Evolutionary conservation across 2,888 invertebrate species (phyloP).

Genomic region (Carterocephalus palaemon): DNA sequence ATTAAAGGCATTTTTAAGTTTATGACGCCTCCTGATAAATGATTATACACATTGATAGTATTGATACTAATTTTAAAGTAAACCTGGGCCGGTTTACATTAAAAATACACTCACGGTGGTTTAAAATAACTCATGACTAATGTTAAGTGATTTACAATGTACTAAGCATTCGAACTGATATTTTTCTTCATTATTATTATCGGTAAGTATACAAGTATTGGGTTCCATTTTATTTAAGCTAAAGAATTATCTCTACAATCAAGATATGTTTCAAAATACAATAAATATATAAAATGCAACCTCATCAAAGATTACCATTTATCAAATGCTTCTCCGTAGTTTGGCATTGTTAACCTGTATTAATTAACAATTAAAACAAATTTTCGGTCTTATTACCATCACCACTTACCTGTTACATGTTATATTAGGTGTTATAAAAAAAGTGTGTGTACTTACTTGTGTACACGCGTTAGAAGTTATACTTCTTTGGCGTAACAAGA

Average conservation of each 20-base stretch:
- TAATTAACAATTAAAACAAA: too few relatives aligned
- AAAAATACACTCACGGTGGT: conserved; percentile 17
- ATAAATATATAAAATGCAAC: too few relatives aligned
- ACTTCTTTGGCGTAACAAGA: too few relatives aligned
- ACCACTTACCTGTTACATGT: too few relatives aligned
- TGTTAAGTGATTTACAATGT: conserved; percentile 24
- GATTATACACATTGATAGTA: conserved; percentile 57
- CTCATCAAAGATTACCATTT: too few relatives aligned
- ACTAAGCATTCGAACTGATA: conserved; percentile 19
- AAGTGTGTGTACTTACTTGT: too few relatives aligned
- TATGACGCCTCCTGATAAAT: conserved; percentile 66
- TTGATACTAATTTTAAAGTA: conserved; percentile 42
- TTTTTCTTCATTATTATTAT: conserved; percentile 23
- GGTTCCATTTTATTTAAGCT: conserved; percentile 17
- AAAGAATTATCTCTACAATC: conserved; percentile 10
- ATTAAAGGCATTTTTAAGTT: conserved; percentile 70
- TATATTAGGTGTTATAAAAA: too few relatives aligned
- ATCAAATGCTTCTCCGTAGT: too few relatives aligned
- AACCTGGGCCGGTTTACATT: conserved; percentile 47
- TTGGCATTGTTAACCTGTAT: too few relatives aligned
- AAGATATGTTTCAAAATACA: too few relatives aligned
- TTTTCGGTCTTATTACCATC: too few relatives aligned
- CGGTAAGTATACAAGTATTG: conserved; percentile 12
- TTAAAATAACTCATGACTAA: conserved; percentile 22
- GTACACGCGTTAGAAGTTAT: too few relatives aligned